phyloP scores from a whole-genome alignment of 64 coral and sea anemone genomes.

The Anthopleura sola region DNA sequence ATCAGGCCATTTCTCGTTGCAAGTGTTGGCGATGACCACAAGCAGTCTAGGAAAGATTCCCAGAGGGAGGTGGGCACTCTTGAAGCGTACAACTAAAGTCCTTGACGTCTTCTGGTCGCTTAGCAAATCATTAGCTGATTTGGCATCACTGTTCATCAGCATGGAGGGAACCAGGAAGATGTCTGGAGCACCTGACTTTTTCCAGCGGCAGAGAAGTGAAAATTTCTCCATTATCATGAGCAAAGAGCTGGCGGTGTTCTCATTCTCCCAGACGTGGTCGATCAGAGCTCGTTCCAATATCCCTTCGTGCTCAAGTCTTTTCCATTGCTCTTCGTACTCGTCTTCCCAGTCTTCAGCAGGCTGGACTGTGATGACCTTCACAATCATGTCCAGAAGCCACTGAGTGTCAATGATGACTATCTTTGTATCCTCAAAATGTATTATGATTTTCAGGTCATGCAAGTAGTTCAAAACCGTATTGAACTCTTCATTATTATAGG shows the following conservation, averaged over 20 bases:
- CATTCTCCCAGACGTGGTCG: neutral
- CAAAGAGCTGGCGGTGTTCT: neutral
- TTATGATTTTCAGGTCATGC: neutral
- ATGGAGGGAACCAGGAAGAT: slow-evolving; percentile 1
- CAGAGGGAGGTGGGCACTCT: neutral
- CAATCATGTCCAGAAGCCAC: neutral
- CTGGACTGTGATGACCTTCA: neutral
- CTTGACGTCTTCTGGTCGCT: neutral
- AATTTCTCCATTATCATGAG: slow-evolving; percentile 4
- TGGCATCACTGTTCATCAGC: neutral
- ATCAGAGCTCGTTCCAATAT: neutral
- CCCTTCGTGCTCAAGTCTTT: neutral
- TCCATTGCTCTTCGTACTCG: neutral
- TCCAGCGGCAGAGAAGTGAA: slow-evolving; percentile 5
- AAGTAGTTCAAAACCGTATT: slow-evolving; percentile 10
- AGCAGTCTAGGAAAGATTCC: slow-evolving; percentile 4
- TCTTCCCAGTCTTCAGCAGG: neutral
- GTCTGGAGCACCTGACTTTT: neutral
- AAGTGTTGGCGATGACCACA: neutral
- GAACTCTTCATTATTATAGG: neutral
- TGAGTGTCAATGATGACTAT: neutral
- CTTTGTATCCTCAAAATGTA: neutral
- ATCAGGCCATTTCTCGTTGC: neutral
- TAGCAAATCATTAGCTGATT: neutral
- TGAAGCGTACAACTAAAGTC: neutral